Base-by-base conservation (phyloP, 2,113 vertebrate species). In the Perca fluviatilis region DNA sequence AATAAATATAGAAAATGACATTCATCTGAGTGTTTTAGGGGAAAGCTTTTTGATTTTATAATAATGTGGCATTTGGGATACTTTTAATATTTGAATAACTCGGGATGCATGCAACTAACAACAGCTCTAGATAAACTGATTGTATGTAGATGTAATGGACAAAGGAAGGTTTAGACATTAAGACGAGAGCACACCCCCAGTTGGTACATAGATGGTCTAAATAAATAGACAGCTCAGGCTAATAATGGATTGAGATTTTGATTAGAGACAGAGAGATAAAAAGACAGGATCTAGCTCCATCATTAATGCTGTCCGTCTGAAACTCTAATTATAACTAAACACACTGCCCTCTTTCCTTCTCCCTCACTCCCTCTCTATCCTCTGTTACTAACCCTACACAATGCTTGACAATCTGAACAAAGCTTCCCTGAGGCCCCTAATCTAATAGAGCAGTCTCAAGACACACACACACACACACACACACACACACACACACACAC, bases 381-480 rank as follows among this genome's bases (percentile, higher is more conserved):
- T 70, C 49, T 79, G 61, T 65, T 73, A 58, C 79, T 67, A 75
- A 79, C 88, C 80, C 77, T 61, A 71, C 71, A 86, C 89, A 85
- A 86, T 80, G 77, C 76, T 76, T 57, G 72, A 85, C 87, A 73
- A 77, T 74, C 83, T 79, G 82, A 83, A 89, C 86, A 88, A 76
- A 85, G 86, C 87, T 76, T 88, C 86, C 90, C 90, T 1, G 21
- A 84, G 88, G 90, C 80, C 65, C 40, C 47, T 88, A 84, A 91
- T 91, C 85, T 83, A 92, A 92, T 88, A 84, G 77, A 89, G 73
- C 77, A 65, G 82, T 90, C 87, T 73, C 64, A 83, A 77, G 73
- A 80, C 73, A 47, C 60, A 54, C 64, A 77, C 75, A 72, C 63
- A 81, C 80, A 18, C 36, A 69, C 74, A 70, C 57, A 70, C 73